Conservation (phyloP, 2,113 vertebrate genomes). For the Pangasianodon hypophthalmus region DNA sequence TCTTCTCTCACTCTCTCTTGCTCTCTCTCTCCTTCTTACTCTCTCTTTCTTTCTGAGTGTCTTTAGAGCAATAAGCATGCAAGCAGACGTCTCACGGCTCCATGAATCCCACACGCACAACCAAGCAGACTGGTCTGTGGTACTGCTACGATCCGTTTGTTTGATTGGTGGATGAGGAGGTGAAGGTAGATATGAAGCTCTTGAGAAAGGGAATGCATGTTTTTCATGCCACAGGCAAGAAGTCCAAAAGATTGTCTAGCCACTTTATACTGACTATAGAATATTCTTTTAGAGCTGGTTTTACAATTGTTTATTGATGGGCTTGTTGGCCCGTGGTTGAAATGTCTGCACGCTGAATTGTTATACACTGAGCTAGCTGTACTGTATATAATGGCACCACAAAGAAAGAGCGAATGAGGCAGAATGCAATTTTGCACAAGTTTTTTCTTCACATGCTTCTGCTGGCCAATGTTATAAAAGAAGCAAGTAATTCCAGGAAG, state of each 20-base stretch:
- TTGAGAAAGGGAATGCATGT: conserved; percentile 54
- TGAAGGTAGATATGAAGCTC: neutral
- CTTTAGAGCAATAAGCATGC: conserved; percentile 97
- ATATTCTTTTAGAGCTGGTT: conserved; percentile 59
- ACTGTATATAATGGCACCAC: conserved; percentile 45
- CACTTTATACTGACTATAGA: conserved; percentile 63
- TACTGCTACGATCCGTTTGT: conserved; percentile 62
- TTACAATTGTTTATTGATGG: conserved; percentile 36
- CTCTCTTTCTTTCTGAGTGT: conserved; percentile 78
- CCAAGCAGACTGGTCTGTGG: conserved; percentile 78
- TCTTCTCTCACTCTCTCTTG: conserved; percentile 4
- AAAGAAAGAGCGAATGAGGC: conserved; percentile 51
- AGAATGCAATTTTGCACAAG: conserved; percentile 76
- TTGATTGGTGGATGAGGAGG: neutral
- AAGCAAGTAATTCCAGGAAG: conserved; percentile 21
- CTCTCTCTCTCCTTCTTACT: conserved; percentile 10
- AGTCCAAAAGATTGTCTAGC: conserved; percentile 61
- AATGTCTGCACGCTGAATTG: conserved; percentile 26
- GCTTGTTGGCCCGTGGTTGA: conserved; percentile 32
- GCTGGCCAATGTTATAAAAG: conserved; percentile 38
- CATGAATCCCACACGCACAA: conserved; percentile 78
- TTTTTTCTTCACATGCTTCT: conserved; percentile 68
- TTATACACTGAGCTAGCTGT: conserved; percentile 55
- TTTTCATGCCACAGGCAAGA: conserved; percentile 50
- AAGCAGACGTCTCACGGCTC: conserved; percentile 77